Evolutionary conservation across 2,888 invertebrate species (phyloP).

Genomic region (Heliconius charithonia): DNA sequence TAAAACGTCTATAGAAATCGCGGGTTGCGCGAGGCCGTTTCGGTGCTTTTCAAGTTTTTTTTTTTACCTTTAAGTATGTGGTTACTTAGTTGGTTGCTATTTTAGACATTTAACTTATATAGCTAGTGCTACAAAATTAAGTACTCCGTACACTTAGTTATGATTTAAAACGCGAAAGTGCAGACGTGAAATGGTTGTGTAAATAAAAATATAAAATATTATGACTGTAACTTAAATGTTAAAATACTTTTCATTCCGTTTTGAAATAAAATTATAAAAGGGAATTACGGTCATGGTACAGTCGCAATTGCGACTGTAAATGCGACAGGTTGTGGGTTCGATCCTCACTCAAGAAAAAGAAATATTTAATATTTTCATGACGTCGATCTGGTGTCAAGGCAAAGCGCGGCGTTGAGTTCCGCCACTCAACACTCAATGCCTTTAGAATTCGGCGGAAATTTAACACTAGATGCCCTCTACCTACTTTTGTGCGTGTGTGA

Average conservation of each 20-base stretch:
- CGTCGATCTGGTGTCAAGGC: too few relatives aligned
- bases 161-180: slow-evolving; percentile 26
- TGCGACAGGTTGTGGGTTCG: too few relatives aligned
- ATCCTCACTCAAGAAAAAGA: too few relatives aligned
- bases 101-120: slow-evolving; percentile 47
- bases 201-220: slow-evolving; percentile 15
- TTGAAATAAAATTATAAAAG: not conserved
- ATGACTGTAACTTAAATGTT: not conserved
- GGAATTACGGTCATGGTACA: too few relatives aligned
- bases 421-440: not conserved
- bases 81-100: slow-evolving; percentile 47
- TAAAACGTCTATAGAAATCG: slow-evolving; percentile 53
- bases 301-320: too few relatives aligned
- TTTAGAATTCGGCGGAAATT: not conserved
- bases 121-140: slow-evolving; percentile 47
- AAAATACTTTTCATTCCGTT: not conserved
- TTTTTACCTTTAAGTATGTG: slow-evolving; percentile 45
- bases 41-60: slow-evolving; percentile 48
- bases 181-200: slow-evolving; percentile 8
- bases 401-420: too few relatives aligned
- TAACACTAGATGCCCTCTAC: too few relatives aligned
- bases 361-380: too few relatives aligned
- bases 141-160: slow-evolving; percentile 40
- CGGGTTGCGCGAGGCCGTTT: slow-evolving; percentile 51
- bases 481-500: too few relatives aligned